phyloP scores from a whole-genome alignment of 2,888 invertebrate genomes.

The Carterocephalus palaemon region DNA sequence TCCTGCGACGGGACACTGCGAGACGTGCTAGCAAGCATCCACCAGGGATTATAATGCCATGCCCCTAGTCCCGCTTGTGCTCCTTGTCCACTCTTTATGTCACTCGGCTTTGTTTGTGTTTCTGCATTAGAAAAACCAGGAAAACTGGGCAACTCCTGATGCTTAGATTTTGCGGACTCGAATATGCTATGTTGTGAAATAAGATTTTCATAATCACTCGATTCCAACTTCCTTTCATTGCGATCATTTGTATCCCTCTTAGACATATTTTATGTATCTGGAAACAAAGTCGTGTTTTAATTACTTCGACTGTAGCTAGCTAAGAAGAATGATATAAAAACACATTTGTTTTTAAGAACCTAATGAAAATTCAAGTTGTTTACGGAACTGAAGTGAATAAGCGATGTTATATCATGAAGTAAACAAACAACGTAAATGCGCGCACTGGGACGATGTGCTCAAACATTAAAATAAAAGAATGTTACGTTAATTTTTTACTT shows the following conservation, averaged over 20 bases:
- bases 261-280: conserved; percentile 58
- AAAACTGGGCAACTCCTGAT: conserved; percentile 71
- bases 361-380: conserved; percentile 10
- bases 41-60: conserved; percentile 78
- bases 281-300: conserved; percentile 30
- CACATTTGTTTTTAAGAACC: conserved; percentile 14
- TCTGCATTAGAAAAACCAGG: conserved; percentile 75
- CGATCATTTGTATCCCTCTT: conserved; percentile 72
- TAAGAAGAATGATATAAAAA: not conserved
- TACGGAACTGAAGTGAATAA: conserved; percentile 9
- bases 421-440: conserved; percentile 74
- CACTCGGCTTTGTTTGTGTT: conserved; percentile 73
- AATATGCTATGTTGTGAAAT: conserved; percentile 74
- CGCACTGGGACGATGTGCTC: conserved; percentile 39
- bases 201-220: conserved; percentile 72
- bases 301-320: conserved; percentile 6
- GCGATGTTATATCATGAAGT: conserved; percentile 39
- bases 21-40: conserved; percentile 76
- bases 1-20: conserved; percentile 67
- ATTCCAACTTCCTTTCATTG: conserved; percentile 70
- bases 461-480: too few relatives aligned
- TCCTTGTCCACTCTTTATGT: conserved; percentile 57
- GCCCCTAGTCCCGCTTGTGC: conserved; percentile 64
- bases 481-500: too few relatives aligned
- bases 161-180: conserved; percentile 64